Base-by-base conservation (phyloP, 2,797 vertebrate genomes). In the Anableps anableps region DNA sequence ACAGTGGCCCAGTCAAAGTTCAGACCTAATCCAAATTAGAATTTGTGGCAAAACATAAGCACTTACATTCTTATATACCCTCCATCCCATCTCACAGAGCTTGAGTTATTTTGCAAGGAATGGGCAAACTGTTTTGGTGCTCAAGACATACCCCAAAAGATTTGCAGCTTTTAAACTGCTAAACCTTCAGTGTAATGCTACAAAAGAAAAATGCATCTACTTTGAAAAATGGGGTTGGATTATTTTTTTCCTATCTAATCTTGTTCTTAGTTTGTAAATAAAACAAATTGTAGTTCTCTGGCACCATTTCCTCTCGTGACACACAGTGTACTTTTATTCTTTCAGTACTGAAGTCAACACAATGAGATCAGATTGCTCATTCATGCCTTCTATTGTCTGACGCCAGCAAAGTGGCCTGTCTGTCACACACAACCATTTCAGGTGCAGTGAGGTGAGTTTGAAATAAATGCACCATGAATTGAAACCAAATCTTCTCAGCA, bases 381-480 rank as follows among this genome's bases (percentile, higher is more conserved):
- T 86, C 86, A 84, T 93, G 92, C 89, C 62, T 92, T 85, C 88
- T 86, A 83, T 82, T 76, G 85, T 84, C 83, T 84, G 89, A 91
- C 89, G 86, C 90, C 76, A 79, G 89, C 76, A 73, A 94, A 92
- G 92, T 92, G 92, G 90, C 90, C 89, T 92, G 92, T 89, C 93
- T 93, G 89, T 89, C 91, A 93, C 85, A 79, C 91, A 89, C 89
- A 84, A 83, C 84, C 88, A 90, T 91, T 91, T 93, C 89, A 94
- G 89, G 89, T 89, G 92, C 92, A 92, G 84, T 89, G 90, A 94
- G 85, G 82, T 88, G 86, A 88, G 89, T 88, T 92, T 92, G 89
- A 92, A 85, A 90, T 91, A 91, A 92, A 94, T 89, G 85, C 82
- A 90, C 89, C 88, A 88, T 92, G 91, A 93, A 93, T 91, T 76